Percentiles rank a stretch among this genome's conserved stretches.
These are phyloP conservation scores for Piaya cayana DNA, from an alignment of 2,113 vertebrate genomes.

Conservation along the genomic window DNA sequence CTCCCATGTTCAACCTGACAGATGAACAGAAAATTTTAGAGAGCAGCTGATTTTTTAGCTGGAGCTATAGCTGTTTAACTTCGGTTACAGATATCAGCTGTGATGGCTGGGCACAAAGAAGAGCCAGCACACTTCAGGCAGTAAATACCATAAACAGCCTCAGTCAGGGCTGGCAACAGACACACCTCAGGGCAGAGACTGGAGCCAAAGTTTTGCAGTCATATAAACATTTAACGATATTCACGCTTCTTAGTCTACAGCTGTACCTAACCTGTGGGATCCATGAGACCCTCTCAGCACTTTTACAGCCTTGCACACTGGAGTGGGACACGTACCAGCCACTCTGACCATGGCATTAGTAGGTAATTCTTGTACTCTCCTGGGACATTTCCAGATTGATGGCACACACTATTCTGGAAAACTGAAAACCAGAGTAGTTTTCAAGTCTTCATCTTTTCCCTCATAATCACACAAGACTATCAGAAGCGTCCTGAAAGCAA, in stretches of 20 bases:
- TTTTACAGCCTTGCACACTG: not conserved
- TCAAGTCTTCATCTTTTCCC: not conserved
- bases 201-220: not conserved
- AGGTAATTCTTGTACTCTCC: not conserved
- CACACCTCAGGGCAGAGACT: rapidly evolving
- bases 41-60: not conserved
- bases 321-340: not conserved
- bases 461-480: too few relatives aligned
- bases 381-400: not conserved
- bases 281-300: not conserved
- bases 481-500: not conserved
- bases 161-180: rapidly evolving
- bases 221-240: not conserved
- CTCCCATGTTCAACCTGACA: not conserved
- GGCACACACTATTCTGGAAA: not conserved
- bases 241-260: not conserved
- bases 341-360: rapidly evolving
- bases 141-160: not conserved
- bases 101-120: not conserved
- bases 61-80: not conserved
- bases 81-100: rapidly evolving
- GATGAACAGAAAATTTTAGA: not conserved
- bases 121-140: not conserved
- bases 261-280: not conserved
- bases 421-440: not conserved